Evolutionary conservation across 2,113 vertebrate species (phyloP), one percentile per base, ranked within the genome.

Genomic region (Callithrix jacchus): DNA sequence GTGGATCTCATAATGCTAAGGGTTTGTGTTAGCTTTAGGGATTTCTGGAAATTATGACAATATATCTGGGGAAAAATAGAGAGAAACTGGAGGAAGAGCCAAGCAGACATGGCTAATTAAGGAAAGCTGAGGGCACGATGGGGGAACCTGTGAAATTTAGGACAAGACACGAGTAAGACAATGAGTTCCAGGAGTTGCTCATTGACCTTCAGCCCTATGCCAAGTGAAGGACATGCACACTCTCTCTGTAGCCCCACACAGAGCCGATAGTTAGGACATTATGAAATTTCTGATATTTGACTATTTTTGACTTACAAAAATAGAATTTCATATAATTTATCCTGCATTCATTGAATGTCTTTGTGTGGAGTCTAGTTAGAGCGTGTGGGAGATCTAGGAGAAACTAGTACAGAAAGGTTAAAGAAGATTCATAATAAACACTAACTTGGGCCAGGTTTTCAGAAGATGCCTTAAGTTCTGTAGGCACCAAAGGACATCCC

Each of bases 341-440:
- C 0, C 30, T 13, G 2, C 25, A 3, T 17, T 68, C 32, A 32
- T 47, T 82, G 12, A 47, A 35, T 32, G 14, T 3, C 0, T 56
- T 64, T 16, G 42, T 9, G 2, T 18, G 3, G 4, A 1, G 5
- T 74, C 35, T 23, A 54, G 16, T 3, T 13, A 76, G 47, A 70
- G 37, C 45, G 64, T 1, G 0, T 13, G 1, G 11, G 0, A 6
- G 21, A 25, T 0, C 0, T 1, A 35, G 8, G 20, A 49, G 32
- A 89, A 89, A 40, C 0, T 17, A 4, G 3, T 4, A 11, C 2
- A 20, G 23, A 54, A 35, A 54, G 20, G 6, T 47, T 87, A 52
- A 83, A 32, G 47, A n/a, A 84, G 9, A 84, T 32, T 12, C 0
- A 2, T 10, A 12, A 32, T 8, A 49, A 49, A 49, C 47, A 13